phyloP scores from a whole-genome alignment of 2,797 vertebrate species.

The Coluber constrictor region DNA sequence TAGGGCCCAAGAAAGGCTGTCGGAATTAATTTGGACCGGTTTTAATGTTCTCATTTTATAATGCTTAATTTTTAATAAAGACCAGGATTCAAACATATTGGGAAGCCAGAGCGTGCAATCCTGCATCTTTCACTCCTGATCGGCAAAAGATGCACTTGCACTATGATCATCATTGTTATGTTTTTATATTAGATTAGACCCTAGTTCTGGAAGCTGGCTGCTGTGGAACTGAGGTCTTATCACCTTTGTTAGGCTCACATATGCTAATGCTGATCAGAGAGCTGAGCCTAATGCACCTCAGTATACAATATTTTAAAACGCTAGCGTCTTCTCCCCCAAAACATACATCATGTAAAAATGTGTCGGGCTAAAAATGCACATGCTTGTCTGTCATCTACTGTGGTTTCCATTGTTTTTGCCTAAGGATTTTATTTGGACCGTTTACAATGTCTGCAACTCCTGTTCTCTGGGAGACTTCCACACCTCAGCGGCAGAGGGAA shows the following conservation, averaged over 20 bases:
- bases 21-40: not conserved
- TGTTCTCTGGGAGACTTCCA: slow-evolving; percentile 42
- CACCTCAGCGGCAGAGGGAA: slow-evolving; percentile 51
- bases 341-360: not conserved
- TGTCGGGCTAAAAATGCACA: not conserved
- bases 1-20: not conserved
- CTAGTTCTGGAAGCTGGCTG: not conserved
- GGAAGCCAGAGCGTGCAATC: not conserved
- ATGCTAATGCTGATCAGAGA: not conserved
- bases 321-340: not conserved
- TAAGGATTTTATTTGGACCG: not conserved
- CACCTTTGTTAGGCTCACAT: not conserved
- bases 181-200: not conserved
- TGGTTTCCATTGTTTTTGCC: slow-evolving; percentile 3
- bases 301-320: not conserved
- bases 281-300: not conserved
- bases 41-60: not conserved
- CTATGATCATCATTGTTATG: not conserved
- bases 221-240: not conserved
- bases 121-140: not conserved
- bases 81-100: not conserved
- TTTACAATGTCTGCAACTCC: not conserved
- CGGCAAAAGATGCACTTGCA: not conserved
- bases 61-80: not conserved
- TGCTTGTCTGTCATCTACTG: not conserved